Conservation (phyloP, 2,113 vertebrate species). For the Ceyx margarethae region DNA sequence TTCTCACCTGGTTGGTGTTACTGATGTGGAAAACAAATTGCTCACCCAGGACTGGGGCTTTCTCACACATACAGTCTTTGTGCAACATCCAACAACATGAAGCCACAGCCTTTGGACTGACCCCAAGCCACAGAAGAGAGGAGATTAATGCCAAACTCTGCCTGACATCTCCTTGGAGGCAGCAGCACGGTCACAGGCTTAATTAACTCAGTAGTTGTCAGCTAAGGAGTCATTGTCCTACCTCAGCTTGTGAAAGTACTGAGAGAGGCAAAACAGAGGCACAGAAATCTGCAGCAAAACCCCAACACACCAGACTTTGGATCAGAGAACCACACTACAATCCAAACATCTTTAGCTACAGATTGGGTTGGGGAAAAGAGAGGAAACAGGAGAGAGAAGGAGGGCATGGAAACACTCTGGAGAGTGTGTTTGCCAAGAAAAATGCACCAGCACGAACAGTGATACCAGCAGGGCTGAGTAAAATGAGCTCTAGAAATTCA, state of each 20-base stretch:
- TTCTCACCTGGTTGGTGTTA: not conserved
- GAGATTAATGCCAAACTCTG: not conserved
- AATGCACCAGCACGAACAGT: not conserved
- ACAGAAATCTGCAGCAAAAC: not conserved
- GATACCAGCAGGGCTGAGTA: no score
- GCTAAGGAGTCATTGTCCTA: not conserved
- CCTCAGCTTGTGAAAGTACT: not conserved
- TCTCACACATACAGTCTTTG: not conserved
- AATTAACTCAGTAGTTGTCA: not conserved
- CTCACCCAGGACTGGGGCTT: not conserved
- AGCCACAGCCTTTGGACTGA: not conserved
- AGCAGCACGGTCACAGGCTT: not conserved
- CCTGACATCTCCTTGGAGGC: not conserved
- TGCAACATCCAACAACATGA: accelerated
- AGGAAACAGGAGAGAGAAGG: not conserved
- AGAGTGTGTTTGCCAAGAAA: not conserved
- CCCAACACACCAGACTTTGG: accelerated
- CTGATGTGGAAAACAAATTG: not conserved
- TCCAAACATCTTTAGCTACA: not conserved
- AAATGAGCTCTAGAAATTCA: not conserved
- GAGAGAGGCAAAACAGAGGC: accelerated
- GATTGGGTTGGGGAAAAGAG: not conserved
- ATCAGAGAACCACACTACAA: not conserved
- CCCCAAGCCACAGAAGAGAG: not conserved
- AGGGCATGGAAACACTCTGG: not conserved